These are phyloP conservation scores for Andinoacara biseriatus DNA, from an alignment of 2,113 vertebrate genomes.

Conservation along the genomic window DNA sequence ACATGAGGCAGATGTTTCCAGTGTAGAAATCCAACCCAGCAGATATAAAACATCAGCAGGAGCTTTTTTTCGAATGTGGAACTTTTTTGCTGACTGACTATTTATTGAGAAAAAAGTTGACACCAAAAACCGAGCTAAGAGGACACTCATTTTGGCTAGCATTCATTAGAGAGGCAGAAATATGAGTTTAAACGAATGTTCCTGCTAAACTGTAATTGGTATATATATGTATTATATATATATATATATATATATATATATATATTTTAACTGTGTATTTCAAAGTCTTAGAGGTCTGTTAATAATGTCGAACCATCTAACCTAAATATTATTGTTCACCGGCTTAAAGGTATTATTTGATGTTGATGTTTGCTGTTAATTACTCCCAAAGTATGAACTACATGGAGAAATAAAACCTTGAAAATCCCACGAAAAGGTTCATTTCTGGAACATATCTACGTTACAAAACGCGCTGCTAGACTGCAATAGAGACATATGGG, in stretches of 20 bases:
- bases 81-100: not conserved
- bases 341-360: not conserved
- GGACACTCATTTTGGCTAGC: too few species aligned
- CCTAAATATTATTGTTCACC: not conserved
- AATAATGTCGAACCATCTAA: not conserved
- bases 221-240: too few species aligned
- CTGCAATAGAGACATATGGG: conserved; percentile 27
- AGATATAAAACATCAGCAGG: not conserved
- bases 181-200: not conserved
- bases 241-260: too few species aligned
- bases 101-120: conserved; percentile 7
- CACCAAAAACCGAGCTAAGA: not conserved
- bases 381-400: not conserved
- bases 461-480: conserved; percentile 25
- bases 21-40: not conserved
- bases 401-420: not conserved
- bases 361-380: not conserved
- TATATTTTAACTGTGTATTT: not conserved
- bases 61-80: not conserved
- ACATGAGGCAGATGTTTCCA: not conserved
- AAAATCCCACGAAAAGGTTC: not conserved
- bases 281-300: not conserved
- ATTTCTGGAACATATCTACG: conserved; percentile 19
- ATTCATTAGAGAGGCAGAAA: too few species aligned
- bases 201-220: not conserved